Percentiles rank a stretch among this genome's conserved stretches.
Conservation (phyloP, 2,113 vertebrate genomes). For the Syngnathus floridae region DNA sequence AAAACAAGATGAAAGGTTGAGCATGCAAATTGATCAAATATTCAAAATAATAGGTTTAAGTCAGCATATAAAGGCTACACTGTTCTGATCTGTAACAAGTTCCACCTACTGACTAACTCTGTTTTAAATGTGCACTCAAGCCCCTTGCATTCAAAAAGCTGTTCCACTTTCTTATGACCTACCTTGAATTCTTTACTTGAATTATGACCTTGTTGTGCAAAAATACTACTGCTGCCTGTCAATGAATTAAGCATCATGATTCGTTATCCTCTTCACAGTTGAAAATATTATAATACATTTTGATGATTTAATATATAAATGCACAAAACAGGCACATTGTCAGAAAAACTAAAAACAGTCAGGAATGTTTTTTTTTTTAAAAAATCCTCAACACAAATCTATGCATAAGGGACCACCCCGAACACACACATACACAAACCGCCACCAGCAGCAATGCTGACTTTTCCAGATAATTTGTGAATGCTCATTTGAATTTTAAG, state of each 20-base stretch:
- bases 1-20: too few relatives aligned
- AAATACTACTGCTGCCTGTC: neutral
- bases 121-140: too few relatives aligned
- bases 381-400: constrained; percentile 24
- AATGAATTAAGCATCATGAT: neutral
- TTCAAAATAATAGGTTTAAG: too few relatives aligned
- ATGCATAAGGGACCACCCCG: constrained; percentile 72
- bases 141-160: too few relatives aligned
- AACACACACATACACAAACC: neutral
- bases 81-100: too few relatives aligned
- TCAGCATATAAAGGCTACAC: too few relatives aligned
- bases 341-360: neutral
- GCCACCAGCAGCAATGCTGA: constrained; percentile 79
- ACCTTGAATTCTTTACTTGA: too few relatives aligned
- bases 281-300: neutral
- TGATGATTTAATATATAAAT: neutral
- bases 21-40: too few relatives aligned
- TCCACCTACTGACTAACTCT: too few relatives aligned
- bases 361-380: neutral
- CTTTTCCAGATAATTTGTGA: constrained; percentile 99
- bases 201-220: neutral
- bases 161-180: too few relatives aligned
- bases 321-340: neutral
- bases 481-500: constrained; percentile 99
- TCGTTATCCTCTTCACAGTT: neutral